Evolutionary conservation across 2,888 invertebrate species (phyloP).

Genomic region (Chymomyza amoena): DNA sequence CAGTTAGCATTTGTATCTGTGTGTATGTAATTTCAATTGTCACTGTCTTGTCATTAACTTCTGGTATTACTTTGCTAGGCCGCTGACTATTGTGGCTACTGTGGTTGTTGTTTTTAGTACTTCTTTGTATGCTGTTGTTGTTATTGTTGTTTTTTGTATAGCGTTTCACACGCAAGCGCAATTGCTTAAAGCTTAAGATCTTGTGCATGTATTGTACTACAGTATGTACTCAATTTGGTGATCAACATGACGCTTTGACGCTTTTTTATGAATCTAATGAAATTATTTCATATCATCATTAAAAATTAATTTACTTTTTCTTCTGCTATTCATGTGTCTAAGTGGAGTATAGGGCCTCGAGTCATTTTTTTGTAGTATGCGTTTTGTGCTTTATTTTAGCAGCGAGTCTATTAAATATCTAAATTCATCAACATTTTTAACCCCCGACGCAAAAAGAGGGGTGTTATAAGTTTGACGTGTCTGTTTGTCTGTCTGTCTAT

Average conservation of each 20-base stretch:
- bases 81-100: conserved; percentile 14
- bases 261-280: too few species aligned
- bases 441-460: too few species aligned
- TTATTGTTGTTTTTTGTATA: conserved; percentile 51
- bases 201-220: not conserved
- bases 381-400: too few species aligned
- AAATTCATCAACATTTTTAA: too few species aligned
- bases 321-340: too few species aligned
- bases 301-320: too few species aligned
- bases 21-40: conserved; percentile 68
- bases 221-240: not conserved
- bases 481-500: too few species aligned
- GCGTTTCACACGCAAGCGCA: conserved; percentile 69
- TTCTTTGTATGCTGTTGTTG: conserved; percentile 14
- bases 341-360: too few species aligned
- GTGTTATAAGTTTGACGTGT: too few species aligned
- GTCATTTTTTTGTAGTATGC: too few species aligned
- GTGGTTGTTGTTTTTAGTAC: conserved; percentile 7
- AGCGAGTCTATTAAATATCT: too few species aligned
- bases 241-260: not conserved
- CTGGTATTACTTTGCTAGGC: conserved; percentile 62
- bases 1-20: not conserved
- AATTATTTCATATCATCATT: too few species aligned
- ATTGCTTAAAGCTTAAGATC: conserved; percentile 1
- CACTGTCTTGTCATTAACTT: conserved; percentile 74